Percentiles rank a stretch among this genome's conserved stretches.
Conservation (phyloP, 2,797 vertebrate species). For the Cichlasoma orientale region DNA sequence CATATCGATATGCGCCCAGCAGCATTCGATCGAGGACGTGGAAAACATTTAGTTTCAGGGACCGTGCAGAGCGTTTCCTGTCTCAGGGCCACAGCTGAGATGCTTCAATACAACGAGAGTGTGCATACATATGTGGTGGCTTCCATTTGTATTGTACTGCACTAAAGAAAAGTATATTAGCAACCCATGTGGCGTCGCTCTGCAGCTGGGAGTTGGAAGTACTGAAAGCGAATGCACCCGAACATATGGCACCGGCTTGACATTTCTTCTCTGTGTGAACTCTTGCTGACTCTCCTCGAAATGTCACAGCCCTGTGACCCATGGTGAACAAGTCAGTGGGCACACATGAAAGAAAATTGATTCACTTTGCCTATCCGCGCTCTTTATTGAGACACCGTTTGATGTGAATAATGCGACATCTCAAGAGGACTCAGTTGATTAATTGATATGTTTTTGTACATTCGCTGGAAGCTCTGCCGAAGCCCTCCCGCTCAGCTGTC, state of each 20-base stretch:
- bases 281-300: constrained; percentile 61
- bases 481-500: not conserved
- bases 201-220: constrained; percentile 50
- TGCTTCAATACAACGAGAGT: constrained; percentile 20
- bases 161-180: constrained; percentile 15
- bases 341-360: constrained; percentile 22
- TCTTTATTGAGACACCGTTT: not conserved
- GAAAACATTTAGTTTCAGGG: constrained; percentile 43
- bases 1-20: constrained; percentile 48
- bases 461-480: not conserved
- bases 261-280: constrained; percentile 71
- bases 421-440: constrained; percentile 5
- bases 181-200: constrained; percentile 25
- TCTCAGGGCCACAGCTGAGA: constrained; percentile 27
- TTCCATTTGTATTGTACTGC: not conserved
- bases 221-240: constrained; percentile 41
- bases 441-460: not conserved
- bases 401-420: constrained; percentile 23
- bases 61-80: constrained; percentile 27
- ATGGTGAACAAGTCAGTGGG: constrained; percentile 29
- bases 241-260: constrained; percentile 63
- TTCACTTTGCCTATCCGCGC: constrained; percentile 16
- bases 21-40: constrained; percentile 15
- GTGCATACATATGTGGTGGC: not conserved
- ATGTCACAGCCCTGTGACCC: constrained; percentile 61